Evolutionary conservation across 2,888 invertebrate species (phyloP).

Genomic region (Orchesellides sinensis): DNA sequence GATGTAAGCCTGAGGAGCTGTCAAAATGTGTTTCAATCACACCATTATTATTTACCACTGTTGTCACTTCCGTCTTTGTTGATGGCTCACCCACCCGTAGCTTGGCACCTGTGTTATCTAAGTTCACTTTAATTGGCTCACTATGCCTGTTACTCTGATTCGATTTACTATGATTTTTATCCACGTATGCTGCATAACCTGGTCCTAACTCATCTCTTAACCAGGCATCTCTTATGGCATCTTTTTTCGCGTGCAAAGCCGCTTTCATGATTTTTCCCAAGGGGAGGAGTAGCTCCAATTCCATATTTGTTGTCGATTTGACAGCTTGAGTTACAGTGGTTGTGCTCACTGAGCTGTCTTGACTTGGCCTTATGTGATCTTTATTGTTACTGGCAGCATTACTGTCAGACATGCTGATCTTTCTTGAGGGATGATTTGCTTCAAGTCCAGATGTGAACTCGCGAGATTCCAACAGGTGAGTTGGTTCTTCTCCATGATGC

Average conservation of each 20-base stretch:
- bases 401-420: background rate
- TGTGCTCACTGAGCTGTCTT: background rate
- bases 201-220: slow-evolving; percentile 44
- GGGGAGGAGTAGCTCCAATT: slow-evolving; percentile 68
- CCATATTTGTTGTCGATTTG: slow-evolving; percentile 70
- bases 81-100: slow-evolving; percentile 55
- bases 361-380: background rate
- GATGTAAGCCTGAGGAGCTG: slow-evolving; percentile 41
- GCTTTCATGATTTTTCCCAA: slow-evolving; percentile 68
- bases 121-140: slow-evolving; percentile 48
- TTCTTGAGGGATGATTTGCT: background rate
- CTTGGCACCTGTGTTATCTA: slow-evolving; percentile 56
- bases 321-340: slow-evolving; percentile 67
- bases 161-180: slow-evolving; percentile 21
- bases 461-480: slow-evolving; percentile 16
- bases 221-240: slow-evolving; percentile 49
- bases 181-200: slow-evolving; percentile 44
- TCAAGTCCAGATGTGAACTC: background rate
- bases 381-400: background rate
- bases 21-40: slow-evolving; percentile 70
- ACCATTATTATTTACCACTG: slow-evolving; percentile 69
- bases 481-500: slow-evolving; percentile 11
- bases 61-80: slow-evolving; percentile 70
- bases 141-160: background rate
- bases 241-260: slow-evolving; percentile 59